Evolutionary conservation across 2,797 vertebrate species (phyloP), one percentile per base, ranked within the genome.

Genomic region (Anguilla pacifica): DNA sequence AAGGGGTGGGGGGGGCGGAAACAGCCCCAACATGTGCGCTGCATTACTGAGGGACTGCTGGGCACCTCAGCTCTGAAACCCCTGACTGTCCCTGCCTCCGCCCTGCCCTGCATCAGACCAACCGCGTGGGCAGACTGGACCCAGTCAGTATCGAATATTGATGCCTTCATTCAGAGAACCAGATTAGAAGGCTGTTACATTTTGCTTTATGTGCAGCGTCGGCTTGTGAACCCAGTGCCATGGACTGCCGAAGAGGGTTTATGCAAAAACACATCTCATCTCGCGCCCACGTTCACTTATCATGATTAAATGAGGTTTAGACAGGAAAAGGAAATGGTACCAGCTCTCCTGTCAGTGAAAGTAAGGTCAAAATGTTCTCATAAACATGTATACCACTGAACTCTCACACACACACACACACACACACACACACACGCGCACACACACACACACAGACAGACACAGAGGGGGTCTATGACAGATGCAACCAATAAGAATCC

Each of bases 121-220:
- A 46, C 2, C 39, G 49, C 59, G 19, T 64, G 85, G 74, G 85
- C 74, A 74, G 88, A 88, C 88, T 88, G 55, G 87, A 87, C 90
- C 87, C 31, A 59, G 25, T 85, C 83, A 86, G 64, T 86, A 84
- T 89, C 81, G 87, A 53, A 84, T 88, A 91, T 91, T 17, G 82
- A 92, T 89, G 88, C 83, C 79, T 83, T 90, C 89, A 87, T 89
- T 86, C 86, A 55, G 85, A 19, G 46, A 83, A 86, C 53, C 64
- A 70, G 88, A 39, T 59, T 79, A 90, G 89, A 93, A 90, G 85
- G 89, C 88, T 90, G 88, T 85, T 35, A 77, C 61, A 74, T 88
- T 43, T 89, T 89, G 89, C 87, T 92, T 64, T 89, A 90, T 85
- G 51, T 88, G 89, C 89, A 85, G n/a, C 61, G 74, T 90, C 61